phyloP scores from a whole-genome alignment of 1,140 invertebrate genomes.

The Pinna nobilis region DNA sequence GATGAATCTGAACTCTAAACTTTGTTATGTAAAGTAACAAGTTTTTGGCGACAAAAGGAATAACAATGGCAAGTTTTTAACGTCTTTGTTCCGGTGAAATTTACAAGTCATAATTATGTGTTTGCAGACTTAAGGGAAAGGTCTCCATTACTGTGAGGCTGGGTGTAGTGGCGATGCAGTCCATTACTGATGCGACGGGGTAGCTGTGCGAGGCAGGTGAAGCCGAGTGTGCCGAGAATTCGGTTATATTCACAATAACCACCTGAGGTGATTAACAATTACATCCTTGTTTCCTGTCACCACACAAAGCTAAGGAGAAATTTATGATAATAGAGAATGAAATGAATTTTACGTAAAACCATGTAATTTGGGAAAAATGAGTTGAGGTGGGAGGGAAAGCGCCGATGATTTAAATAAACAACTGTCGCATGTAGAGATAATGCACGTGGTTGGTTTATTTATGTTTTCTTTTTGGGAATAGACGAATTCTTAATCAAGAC shows the following conservation, averaged over 20 bases:
- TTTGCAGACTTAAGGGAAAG: neutral
- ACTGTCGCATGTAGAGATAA: too few relatives aligned
- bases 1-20: slow-evolving; percentile 29
- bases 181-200: slow-evolving; percentile 8
- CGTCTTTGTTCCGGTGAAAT: slow-evolving; percentile 27
- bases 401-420: too few relatives aligned
- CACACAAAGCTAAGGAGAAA: slow-evolving; percentile 10
- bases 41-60: slow-evolving; percentile 26
- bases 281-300: slow-evolving; percentile 32
- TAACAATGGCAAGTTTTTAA: slow-evolving; percentile 31
- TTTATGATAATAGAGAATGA: slow-evolving; percentile 36
- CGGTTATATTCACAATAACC: slow-evolving; percentile 1
- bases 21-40: slow-evolving; percentile 43
- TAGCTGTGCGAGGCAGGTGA: slow-evolving; percentile 9
- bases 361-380: slow-evolving; percentile 31
- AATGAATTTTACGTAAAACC: slow-evolving; percentile 43
- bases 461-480: too few relatives aligned
- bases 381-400: neutral
- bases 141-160: slow-evolving; percentile 28
- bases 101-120: slow-evolving; percentile 37
- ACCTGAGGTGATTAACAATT: slow-evolving; percentile 34
- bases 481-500: too few relatives aligned
- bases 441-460: too few relatives aligned
- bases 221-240: neutral
- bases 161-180: neutral